Evolutionary conservation across 1,140 invertebrate genomes (phyloP).

Genomic region (Oedothorax gibbosus): DNA sequence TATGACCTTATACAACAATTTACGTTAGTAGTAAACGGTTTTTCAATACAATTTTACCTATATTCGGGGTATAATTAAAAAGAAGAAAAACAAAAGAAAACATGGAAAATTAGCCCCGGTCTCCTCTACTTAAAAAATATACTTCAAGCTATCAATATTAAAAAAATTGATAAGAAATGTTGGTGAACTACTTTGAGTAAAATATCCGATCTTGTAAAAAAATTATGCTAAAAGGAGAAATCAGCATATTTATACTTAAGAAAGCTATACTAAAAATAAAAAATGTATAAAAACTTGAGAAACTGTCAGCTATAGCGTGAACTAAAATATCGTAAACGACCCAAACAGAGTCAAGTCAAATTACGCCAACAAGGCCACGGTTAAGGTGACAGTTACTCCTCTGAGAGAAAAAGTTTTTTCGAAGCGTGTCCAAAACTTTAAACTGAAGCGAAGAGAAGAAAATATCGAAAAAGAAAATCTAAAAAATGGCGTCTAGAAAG

Average conservation of each 20-base stretch:
- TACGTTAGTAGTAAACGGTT: no score
- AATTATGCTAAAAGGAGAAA: slow-evolving; percentile 33
- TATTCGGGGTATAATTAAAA: no score
- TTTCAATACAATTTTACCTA: no score
- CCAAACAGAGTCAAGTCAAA: slow-evolving; percentile 46
- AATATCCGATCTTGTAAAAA: not conserved
- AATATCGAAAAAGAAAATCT: not conserved
- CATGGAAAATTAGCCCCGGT: no score
- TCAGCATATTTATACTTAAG: slow-evolving; percentile 35
- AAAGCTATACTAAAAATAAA: slow-evolving; percentile 1
- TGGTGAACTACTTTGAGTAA: no score
- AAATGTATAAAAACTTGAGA: not conserved
- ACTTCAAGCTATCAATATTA: no score
- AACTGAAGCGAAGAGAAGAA: not conserved
- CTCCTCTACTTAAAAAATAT: no score
- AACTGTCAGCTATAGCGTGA: not conserved
- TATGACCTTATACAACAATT: no score
- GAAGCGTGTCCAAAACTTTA: slow-evolving; percentile 38
- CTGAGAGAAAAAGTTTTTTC: slow-evolving; percentile 29
- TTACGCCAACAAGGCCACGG: slow-evolving; percentile 32
- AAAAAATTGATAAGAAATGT: no score
- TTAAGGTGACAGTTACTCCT: slow-evolving; percentile 49
- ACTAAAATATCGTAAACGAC: slow-evolving; percentile 21
- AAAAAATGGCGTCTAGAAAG: slow-evolving; percentile 7
- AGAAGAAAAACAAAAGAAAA: no score